phyloP scores from a whole-genome alignment of 2,113 vertebrate species.

The Channa argus region DNA sequence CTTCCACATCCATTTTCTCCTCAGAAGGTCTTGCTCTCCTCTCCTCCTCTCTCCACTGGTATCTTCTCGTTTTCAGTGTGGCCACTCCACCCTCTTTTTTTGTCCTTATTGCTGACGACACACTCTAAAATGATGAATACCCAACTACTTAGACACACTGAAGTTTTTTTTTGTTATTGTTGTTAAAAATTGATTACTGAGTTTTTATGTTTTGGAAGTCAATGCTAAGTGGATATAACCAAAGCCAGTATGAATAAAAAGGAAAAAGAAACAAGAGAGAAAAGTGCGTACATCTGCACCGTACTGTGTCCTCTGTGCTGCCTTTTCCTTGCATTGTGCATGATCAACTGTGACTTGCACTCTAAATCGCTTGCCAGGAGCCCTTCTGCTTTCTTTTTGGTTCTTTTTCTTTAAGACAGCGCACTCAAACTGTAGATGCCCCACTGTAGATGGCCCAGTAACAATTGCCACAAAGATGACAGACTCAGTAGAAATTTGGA shows the following conservation, averaged over 20 bases:
- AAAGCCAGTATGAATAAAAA: constrained; percentile 11
- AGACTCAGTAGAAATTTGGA: constrained; percentile 20
- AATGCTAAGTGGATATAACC: neutral
- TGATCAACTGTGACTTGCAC: constrained; percentile 52
- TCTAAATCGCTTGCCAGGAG: constrained; percentile 23
- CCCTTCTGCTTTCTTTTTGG: constrained; percentile 1
- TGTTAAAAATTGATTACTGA: neutral
- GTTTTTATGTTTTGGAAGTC: constrained; percentile 9
- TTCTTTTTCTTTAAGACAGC: constrained; percentile 31
- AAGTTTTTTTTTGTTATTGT: neutral
- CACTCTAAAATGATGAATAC: constrained; percentile 1
- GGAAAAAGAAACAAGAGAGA: constrained; percentile 28
- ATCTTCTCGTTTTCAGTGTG: constrained; percentile 6
- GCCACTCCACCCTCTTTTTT: constrained; percentile 9
- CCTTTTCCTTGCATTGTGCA: constrained; percentile 52
- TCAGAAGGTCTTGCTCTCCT: constrained; percentile 25
- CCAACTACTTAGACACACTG: neutral
- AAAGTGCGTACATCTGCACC: constrained; percentile 45
- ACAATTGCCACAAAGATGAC: constrained; percentile 37
- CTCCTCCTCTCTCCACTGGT: constrained; percentile 8
- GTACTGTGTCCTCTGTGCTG: constrained; percentile 33
- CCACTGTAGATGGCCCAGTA: constrained; percentile 12
- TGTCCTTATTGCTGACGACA: constrained; percentile 4
- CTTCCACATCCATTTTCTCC: constrained; percentile 11
- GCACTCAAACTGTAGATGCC: constrained; percentile 41